Percentiles rank a stretch among this genome's conserved stretches.
Conservation (phyloP, 92 coral and sea anemone genomes). For the Hydrozoanthus gracilis region DNA sequence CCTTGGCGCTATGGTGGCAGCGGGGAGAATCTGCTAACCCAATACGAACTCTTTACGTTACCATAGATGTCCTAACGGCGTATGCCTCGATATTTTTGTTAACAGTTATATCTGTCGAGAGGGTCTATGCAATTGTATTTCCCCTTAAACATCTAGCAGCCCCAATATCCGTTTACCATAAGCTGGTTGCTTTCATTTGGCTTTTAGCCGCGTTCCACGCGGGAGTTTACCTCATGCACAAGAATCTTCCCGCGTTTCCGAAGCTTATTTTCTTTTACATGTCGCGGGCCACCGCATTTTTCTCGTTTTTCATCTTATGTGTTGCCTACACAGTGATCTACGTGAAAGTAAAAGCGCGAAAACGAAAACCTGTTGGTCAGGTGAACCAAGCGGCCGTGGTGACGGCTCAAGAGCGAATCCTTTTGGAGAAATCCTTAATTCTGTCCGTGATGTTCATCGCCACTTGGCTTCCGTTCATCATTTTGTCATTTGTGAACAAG, state of each 20-base stretch:
- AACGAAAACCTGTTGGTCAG: neutral
- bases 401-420: neutral
- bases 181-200: conserved; percentile 8
- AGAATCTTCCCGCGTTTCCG: conserved; percentile 33
- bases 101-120: conserved; percentile 28
- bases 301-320: conserved; percentile 18
- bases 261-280: conserved; percentile 16
- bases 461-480: conserved; percentile 39
- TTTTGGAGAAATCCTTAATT: conserved; percentile 39
- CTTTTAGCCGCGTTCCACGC: conserved; percentile 18
- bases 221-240: conserved; percentile 23
- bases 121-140: conserved; percentile 1
- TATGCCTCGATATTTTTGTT: conserved; percentile 33
- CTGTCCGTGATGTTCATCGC: conserved; percentile 28
- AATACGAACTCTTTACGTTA: conserved; percentile 2
- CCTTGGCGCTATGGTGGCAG: conserved; percentile 45
- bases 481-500: conserved; percentile 23
- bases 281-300: conserved; percentile 7
- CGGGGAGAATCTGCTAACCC: conserved; percentile 29
- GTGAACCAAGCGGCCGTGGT: neutral
- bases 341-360: conserved; percentile 16
- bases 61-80: conserved; percentile 17
- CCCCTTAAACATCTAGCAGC: conserved; percentile 17
- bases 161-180: neutral
- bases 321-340: conserved; percentile 18